phyloP scores from a whole-genome alignment of 2,797 vertebrate species.

The Sparidentex hasta region DNA sequence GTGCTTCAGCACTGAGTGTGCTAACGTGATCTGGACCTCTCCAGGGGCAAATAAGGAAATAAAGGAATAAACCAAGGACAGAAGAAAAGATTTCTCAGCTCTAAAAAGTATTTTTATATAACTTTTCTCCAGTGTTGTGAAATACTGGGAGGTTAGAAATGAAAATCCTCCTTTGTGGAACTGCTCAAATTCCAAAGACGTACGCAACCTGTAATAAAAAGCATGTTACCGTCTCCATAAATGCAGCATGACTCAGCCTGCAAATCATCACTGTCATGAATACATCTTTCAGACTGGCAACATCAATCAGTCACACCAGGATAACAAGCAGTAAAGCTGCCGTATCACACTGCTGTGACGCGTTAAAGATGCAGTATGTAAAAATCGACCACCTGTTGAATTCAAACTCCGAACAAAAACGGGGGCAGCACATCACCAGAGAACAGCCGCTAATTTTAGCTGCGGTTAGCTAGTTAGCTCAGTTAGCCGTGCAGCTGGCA shows the following conservation, averaged over 20 bases:
- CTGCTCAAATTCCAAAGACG: slow-evolving; percentile 1
- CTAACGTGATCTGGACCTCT: slow-evolving; percentile 6
- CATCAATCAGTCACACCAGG: slow-evolving; percentile 8
- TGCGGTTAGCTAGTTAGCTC: too few relatives aligned
- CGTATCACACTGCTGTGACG: neutral
- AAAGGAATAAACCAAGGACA: neutral
- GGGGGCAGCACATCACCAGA: too few relatives aligned
- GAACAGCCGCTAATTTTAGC: too few relatives aligned
- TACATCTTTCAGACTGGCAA: slow-evolving; percentile 16
- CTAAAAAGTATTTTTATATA: neutral
- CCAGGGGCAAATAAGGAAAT: neutral
- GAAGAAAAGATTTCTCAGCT: neutral
- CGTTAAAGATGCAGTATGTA: neutral
- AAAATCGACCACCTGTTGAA: too few relatives aligned
- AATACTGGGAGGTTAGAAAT: neutral
- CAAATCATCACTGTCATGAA: slow-evolving; percentile 3
- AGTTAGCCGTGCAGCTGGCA: too few relatives aligned
- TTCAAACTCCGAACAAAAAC: too few relatives aligned
- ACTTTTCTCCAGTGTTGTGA: neutral
- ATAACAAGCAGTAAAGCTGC: slow-evolving; percentile 16
- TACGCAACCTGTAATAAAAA: neutral
- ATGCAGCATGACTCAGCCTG: slow-evolving; percentile 24
- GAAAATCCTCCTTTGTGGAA: neutral
- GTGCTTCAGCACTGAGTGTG: slow-evolving; percentile 5
- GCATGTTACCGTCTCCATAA: slow-evolving; percentile 6